Percentiles rank a stretch among this genome's conserved stretches.
Evolutionary conservation across 1,140 invertebrate genomes (phyloP).

Genomic region (Dysdera silvatica): DNA sequence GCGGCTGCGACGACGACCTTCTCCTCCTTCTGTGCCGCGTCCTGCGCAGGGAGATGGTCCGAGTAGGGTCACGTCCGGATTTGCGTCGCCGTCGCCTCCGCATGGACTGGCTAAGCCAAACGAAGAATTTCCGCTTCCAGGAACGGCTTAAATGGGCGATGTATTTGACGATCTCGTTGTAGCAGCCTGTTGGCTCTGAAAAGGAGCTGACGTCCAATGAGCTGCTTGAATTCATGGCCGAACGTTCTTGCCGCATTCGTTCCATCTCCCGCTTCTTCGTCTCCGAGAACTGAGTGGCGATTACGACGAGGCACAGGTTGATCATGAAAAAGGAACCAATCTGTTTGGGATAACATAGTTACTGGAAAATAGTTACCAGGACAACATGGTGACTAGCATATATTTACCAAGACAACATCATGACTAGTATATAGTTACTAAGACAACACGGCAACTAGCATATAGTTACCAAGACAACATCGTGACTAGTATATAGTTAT

Average conservation of each 20-base stretch:
- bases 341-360: too few species aligned
- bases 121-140: too few species aligned
- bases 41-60: constrained; percentile 10
- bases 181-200: constrained; percentile 87
- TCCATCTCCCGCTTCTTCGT: constrained; percentile 99
- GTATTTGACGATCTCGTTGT: constrained; percentile 66
- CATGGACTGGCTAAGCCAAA: neutral
- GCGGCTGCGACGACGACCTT: neutral
- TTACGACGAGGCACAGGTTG: constrained; percentile 98
- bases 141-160: constrained; percentile 24
- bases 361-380: too few species aligned
- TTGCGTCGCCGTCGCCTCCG: constrained; percentile 9
- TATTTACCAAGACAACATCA: too few species aligned
- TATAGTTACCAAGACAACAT: too few species aligned
- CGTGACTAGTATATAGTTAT: too few species aligned
- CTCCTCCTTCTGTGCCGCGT: too few species aligned
- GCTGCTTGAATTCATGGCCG: constrained; percentile 89
- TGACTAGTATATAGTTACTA: too few species aligned
- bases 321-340: constrained; percentile 99
- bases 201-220: constrained; percentile 85
- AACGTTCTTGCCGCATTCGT: constrained; percentile 90
- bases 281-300: constrained; percentile 99
- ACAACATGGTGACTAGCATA: too few species aligned
- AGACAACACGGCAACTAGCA: too few species aligned
- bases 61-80: neutral